Evolutionary conservation across 1,140 invertebrate species (phyloP).

Genomic region (Drosophila orosa): DNA sequence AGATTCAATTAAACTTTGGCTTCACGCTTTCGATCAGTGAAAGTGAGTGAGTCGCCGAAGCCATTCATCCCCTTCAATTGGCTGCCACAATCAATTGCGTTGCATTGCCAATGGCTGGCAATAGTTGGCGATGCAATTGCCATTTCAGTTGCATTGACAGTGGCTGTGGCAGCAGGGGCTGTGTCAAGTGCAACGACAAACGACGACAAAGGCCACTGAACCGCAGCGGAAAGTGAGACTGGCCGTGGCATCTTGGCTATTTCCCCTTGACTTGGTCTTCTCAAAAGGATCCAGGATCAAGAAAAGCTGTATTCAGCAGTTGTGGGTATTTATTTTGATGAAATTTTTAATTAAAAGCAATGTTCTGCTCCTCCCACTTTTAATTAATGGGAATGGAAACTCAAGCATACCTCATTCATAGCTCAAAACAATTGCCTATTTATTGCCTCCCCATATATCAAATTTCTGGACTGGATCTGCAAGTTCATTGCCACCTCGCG

Average conservation of each 20-base stretch:
- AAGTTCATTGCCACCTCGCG: constrained; percentile 68
- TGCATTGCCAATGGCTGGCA: constrained; percentile 42
- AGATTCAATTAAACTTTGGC: constrained; percentile 80
- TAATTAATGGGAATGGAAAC: constrained; percentile 1
- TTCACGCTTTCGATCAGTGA: constrained; percentile 80
- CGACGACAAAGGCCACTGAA: constrained; percentile 61
- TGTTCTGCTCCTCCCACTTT: neutral
- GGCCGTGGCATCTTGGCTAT: constrained; percentile 17
- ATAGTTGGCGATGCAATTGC: constrained; percentile 20
- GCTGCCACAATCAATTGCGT: constrained; percentile 46
- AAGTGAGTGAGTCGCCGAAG: constrained; percentile 50
- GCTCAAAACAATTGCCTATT: constrained; percentile 6
- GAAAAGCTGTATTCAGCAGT: neutral
- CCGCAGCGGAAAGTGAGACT: constrained; percentile 35
- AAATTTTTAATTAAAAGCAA: neutral
- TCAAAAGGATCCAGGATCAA: neutral
- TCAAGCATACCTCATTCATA: constrained; percentile 6
- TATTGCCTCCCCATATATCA: constrained; percentile 1
- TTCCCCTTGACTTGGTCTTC: constrained; percentile 12
- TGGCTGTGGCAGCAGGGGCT: constrained; percentile 51
- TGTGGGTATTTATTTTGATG: neutral
- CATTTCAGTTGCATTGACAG: constrained; percentile 30
- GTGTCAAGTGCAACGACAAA: constrained; percentile 66
- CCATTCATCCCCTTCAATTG: constrained; percentile 36
- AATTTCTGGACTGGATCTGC: constrained; percentile 42